Conservation (phyloP, 2,113 vertebrate species). For the Oncorhynchus tshawytscha region DNA sequence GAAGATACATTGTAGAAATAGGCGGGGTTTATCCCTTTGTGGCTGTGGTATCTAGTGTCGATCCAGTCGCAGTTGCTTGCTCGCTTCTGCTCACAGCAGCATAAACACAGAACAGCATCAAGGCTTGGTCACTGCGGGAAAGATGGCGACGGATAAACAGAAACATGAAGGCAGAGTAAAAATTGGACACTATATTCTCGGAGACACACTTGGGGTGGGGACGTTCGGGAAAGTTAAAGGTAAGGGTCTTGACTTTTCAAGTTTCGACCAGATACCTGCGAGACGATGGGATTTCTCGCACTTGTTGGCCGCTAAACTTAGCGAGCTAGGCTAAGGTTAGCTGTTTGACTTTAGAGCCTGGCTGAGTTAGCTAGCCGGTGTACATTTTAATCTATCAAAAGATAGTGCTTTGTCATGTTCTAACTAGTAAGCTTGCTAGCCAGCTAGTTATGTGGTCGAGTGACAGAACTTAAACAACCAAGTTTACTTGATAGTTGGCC, state of each 20-base stretch:
- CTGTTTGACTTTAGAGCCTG: neutral
- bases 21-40: too few species aligned
- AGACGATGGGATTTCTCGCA: conserved; percentile 9
- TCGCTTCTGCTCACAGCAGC: conserved; percentile 41
- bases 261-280: neutral
- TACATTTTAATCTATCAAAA: neutral
- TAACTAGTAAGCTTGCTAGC: too few species aligned
- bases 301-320: conserved; percentile 39
- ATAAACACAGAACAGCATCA: conserved; percentile 29
- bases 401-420: too few species aligned
- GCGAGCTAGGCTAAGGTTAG: too few species aligned
- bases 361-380: neutral
- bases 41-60: too few species aligned
- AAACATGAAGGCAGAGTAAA: conserved; percentile 96
- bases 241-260: conserved; percentile 53
- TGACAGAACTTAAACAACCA: too few species aligned
- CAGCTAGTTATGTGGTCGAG: too few species aligned
- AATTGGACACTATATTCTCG: conserved; percentile 94
- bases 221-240: conserved; percentile 98
- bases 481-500: too few species aligned
- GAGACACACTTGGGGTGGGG: conserved; percentile 93
- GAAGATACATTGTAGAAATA: too few species aligned
- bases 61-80: conserved; percentile 6
- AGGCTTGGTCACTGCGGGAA: conserved; percentile 81
- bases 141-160: conserved; percentile 95